Conservation (phyloP, 64 coral and sea anemone species). For the Cladopsammia gracilis region DNA sequence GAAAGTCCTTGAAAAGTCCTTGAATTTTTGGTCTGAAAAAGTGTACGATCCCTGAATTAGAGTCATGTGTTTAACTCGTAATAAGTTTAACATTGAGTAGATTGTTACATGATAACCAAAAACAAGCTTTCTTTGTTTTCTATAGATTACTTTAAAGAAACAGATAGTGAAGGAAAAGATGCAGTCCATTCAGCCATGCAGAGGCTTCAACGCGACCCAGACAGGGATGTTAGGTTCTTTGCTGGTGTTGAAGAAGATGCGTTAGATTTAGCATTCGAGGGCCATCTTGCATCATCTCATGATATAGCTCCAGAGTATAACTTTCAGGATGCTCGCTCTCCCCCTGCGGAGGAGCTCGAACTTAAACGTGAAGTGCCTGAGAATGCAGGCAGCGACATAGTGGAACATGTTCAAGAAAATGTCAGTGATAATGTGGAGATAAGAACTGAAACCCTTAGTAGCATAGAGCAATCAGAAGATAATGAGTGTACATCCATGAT, state of each 20-base stretch:
- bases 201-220: conserved; percentile 84
- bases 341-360: conserved; percentile 14
- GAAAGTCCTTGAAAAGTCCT: too few species aligned
- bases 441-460: conserved; percentile 1
- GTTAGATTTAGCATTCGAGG: conserved; percentile 62
- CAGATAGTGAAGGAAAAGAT: conserved; percentile 84
- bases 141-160: conserved; percentile 86
- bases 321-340: background rate
- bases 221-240: conserved; percentile 97
- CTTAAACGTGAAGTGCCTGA: background rate
- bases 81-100: too few species aligned
- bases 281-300: background rate
- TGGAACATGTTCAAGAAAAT: background rate
- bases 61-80: too few species aligned
- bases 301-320: background rate
- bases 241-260: conserved; percentile 87
- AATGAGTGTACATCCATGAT: background rate
- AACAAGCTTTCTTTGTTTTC: background rate
- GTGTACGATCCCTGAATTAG: too few species aligned
- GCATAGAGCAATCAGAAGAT: background rate
- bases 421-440: background rate
- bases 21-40: too few species aligned
- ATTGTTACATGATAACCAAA: background rate
- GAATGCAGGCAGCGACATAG: background rate
- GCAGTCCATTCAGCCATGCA: conserved; percentile 82